A percentile compares a stretch with the other conserved stretches of the same genome.
Evolutionary conservation across 1,140 invertebrate genomes (phyloP).

Genomic region (Drosophila hydei): DNA sequence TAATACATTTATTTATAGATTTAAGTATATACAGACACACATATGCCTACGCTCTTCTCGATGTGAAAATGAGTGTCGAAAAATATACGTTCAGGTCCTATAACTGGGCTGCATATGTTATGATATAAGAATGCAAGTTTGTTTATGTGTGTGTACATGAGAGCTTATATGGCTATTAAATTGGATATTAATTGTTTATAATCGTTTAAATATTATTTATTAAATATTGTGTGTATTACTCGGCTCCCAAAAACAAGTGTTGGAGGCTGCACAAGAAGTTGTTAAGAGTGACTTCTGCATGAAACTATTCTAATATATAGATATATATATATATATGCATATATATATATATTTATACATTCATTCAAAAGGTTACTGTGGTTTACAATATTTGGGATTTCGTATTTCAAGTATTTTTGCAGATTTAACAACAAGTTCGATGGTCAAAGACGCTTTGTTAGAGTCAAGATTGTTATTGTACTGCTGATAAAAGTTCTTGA

Average conservation of each 20-base stretch:
- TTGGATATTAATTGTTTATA: conserved; percentile 31
- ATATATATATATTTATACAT: neutral
- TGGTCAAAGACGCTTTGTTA: conserved; percentile 74
- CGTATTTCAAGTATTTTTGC: conserved; percentile 31
- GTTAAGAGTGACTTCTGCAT: conserved; percentile 39
- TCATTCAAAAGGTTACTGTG: conserved; percentile 29
- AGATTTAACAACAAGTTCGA: conserved; percentile 73
- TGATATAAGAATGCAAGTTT: conserved; percentile 4
- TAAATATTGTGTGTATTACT: conserved; percentile 12
- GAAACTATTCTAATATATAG: conserved; percentile 37
- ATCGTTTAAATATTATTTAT: conserved; percentile 10
- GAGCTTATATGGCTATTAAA: conserved; percentile 32
- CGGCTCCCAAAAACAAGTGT: conserved; percentile 19
- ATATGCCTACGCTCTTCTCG: conserved; percentile 17
- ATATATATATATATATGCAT: no score
- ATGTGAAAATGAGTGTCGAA: conserved; percentile 60
- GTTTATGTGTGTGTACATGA: conserved; percentile 26
- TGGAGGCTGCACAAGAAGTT: conserved; percentile 13
- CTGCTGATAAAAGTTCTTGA: conserved; percentile 32
- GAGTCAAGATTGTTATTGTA: conserved; percentile 48
- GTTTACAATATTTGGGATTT: conserved; percentile 58
- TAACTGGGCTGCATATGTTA: conserved; percentile 47
- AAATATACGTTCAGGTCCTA: conserved; percentile 59
- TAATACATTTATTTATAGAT: neutral
- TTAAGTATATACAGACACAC: conserved; percentile 1